Evolutionary conservation across 2,113 vertebrate genomes (phyloP).

Genomic region (Trogon melanurus): DNA sequence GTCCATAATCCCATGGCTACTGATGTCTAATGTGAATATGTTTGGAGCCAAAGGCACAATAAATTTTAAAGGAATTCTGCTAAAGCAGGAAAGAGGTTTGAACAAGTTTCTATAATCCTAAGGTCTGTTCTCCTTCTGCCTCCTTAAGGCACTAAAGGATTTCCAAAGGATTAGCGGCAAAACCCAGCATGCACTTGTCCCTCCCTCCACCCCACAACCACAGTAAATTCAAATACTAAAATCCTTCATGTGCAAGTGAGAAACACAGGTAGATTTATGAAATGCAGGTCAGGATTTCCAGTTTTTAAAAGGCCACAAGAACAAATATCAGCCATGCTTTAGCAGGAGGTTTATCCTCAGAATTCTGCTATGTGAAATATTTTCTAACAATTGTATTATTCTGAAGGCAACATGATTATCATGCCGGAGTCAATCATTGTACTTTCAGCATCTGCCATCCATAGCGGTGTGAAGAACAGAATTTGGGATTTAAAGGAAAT

Average conservation of each 20-base stretch:
- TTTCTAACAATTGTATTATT: neutral
- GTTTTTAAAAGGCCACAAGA: neutral
- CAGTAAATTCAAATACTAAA: neutral
- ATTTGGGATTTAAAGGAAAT: neutral
- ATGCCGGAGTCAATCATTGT: neutral
- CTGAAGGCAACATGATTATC: neutral
- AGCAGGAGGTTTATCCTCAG: neutral
- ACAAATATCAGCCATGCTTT: neutral
- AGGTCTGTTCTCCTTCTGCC: conserved; percentile 23
- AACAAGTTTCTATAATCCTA: conserved; percentile 31
- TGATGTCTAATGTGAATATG: conserved; percentile 18
- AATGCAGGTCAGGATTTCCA: neutral
- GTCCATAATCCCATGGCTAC: neutral
- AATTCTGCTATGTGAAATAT: neutral
- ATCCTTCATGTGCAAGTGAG: neutral
- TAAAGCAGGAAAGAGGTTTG: conserved; percentile 39
- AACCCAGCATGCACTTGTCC: neutral
- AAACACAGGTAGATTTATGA: neutral
- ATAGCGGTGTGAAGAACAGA: neutral
- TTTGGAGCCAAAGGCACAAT: conserved; percentile 39
- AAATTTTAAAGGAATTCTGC: conserved; percentile 38
- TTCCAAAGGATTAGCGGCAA: conserved; percentile 51
- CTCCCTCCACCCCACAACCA: neutral
- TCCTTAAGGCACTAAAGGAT: conserved; percentile 71
- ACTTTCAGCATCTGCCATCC: neutral